phyloP scores from a whole-genome alignment of 2,888 invertebrate genomes.

The Patella caerulea region DNA sequence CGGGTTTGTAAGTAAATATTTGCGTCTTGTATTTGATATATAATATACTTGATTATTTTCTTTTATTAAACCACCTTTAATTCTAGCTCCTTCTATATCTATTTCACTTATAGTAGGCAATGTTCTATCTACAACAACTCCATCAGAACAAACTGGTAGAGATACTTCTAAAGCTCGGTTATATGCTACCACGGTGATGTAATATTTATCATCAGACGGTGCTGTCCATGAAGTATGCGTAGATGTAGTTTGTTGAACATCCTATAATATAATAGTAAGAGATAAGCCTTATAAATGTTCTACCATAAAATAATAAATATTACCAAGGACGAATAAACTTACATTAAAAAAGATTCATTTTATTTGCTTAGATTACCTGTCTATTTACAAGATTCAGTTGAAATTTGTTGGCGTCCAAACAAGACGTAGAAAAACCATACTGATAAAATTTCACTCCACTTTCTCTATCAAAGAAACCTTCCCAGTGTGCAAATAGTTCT shows the following conservation, averaged over 20 bases:
- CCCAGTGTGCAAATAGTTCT: slow-evolving; percentile 47
- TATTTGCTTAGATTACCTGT: too few species aligned
- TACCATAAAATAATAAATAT: too few species aligned
- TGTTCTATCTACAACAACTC: slow-evolving; percentile 42
- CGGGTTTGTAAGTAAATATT: neutral
- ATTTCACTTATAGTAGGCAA: slow-evolving; percentile 37
- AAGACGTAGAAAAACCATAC: slow-evolving; percentile 40
- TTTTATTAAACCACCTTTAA: slow-evolving; percentile 39
- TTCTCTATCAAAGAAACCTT: slow-evolving; percentile 57
- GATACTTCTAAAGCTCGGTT: slow-evolving; percentile 51
- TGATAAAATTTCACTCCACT: slow-evolving; percentile 52
- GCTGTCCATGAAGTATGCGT: slow-evolving; percentile 36
- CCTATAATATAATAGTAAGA: neutral
- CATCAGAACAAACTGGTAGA: slow-evolving; percentile 56
- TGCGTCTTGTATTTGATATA: neutral
- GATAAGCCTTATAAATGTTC: too few species aligned
- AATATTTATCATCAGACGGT: slow-evolving; percentile 40
- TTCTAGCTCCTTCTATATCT: slow-evolving; percentile 35
- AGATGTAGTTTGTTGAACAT: slow-evolving; percentile 30
- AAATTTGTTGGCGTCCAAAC: slow-evolving; percentile 29
- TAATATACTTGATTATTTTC: neutral
- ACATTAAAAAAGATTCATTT: too few species aligned
- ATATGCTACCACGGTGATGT: slow-evolving; percentile 51
- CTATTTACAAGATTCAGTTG: neutral
- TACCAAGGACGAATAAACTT: too few species aligned